Conservation (phyloP, 2,888 invertebrate genomes). For the Vandiemenella viatica region DNA sequence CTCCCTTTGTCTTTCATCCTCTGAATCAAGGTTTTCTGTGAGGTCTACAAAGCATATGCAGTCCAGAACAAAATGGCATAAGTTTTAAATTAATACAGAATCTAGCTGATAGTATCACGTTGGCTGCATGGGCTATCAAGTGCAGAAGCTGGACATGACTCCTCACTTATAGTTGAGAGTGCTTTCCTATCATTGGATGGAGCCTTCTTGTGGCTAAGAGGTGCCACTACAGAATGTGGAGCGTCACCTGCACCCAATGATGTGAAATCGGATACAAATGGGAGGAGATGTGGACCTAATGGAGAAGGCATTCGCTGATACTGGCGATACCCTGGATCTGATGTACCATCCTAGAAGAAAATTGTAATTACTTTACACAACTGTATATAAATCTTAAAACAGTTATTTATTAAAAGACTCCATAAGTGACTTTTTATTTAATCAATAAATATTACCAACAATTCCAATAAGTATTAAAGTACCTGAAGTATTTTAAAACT, state of each 20-base stretch:
- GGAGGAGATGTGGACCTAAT: neutral
- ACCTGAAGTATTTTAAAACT: no score
- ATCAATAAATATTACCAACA: no score
- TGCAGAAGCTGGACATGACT: neutral
- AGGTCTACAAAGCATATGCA: no score
- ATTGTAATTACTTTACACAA: no score
- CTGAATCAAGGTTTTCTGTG: no score
- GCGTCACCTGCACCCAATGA: slow-evolving; percentile 21
- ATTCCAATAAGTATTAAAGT: no score
- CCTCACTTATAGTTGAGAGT: neutral
- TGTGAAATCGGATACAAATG: slow-evolving; percentile 21
- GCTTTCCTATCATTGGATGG: neutral
- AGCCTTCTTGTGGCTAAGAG: neutral
- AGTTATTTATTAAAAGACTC: no score
- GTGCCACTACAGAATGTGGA: slow-evolving; percentile 13
- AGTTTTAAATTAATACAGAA: no score
- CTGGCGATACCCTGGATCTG: slow-evolving; percentile 21
- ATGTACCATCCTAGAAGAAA: slow-evolving; percentile 21
- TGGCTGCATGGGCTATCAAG: neutral
- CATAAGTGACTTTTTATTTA: no score
- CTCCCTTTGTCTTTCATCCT: no score
- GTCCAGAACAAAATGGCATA: no score
- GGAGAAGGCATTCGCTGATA: slow-evolving; percentile 24
- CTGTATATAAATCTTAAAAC: no score
- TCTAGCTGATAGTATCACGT: neutral